Percentiles rank a stretch among this genome's conserved stretches.
Evolutionary conservation across 2,113 vertebrate genomes (phyloP).

Genomic region (Pan paniscus): DNA sequence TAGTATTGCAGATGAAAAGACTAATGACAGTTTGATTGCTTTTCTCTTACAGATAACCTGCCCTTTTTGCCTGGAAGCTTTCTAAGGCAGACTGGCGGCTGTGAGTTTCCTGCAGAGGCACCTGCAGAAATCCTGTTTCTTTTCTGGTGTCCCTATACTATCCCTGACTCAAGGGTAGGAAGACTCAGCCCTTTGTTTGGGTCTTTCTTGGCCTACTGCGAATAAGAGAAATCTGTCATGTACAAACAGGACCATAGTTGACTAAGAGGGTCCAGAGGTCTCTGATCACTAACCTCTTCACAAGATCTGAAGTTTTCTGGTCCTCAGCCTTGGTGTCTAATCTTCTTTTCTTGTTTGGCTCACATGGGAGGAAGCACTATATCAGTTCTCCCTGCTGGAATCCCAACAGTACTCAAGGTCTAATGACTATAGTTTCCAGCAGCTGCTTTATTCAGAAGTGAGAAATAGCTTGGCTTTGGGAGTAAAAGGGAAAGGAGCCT

Average conservation of each 20-base stretch:
- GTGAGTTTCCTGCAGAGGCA: not conserved
- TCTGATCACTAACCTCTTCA: not conserved
- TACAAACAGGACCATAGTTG: not conserved
- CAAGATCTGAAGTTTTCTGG: not conserved
- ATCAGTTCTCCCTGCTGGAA: not conserved
- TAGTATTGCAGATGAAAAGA: not conserved
- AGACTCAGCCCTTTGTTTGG: not conserved
- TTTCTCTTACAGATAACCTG: not conserved
- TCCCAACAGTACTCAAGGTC: not conserved
- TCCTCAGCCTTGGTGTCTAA: not conserved
- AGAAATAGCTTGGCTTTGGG: not conserved
- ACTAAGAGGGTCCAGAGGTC: not conserved
- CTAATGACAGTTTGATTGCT: not conserved
- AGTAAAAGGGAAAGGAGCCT: not conserved
- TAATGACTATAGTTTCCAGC: not conserved
- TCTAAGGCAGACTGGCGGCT: not conserved
- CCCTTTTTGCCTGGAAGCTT: not conserved
- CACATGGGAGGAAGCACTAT: not conserved
- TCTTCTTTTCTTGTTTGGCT: not conserved
- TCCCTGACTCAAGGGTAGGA: not conserved
- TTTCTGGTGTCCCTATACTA: not conserved
- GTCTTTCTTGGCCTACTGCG: not conserved
- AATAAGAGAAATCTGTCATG: not conserved
- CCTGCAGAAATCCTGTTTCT: not conserved
- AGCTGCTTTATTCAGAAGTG: not conserved